These are phyloP conservation scores for Loris lydekkerianus DNA, from an alignment of 2,797 vertebrate genomes.

Conservation along the genomic window DNA sequence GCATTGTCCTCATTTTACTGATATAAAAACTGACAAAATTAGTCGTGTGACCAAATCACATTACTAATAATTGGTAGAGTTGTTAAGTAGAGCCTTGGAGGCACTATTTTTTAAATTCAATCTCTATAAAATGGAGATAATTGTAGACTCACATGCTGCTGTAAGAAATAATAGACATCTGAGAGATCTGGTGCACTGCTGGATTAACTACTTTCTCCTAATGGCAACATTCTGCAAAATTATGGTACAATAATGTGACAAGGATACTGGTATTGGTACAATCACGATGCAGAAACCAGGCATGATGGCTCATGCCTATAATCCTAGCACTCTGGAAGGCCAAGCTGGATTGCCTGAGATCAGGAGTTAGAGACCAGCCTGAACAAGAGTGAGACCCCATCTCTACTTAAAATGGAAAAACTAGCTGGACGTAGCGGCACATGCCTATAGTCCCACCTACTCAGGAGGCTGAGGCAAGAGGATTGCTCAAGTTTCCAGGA, in stretches of 20 bases:
- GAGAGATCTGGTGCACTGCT: background rate
- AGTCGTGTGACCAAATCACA: background rate
- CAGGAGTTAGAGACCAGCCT: too few relatives aligned
- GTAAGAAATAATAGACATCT: background rate
- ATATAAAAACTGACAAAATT: background rate
- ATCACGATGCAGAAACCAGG: too few relatives aligned
- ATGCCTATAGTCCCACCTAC: too few relatives aligned
- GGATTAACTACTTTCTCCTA: background rate
- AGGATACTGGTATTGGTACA: rapidly evolving
- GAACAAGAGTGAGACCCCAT: too few relatives aligned
- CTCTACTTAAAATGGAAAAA: too few relatives aligned
- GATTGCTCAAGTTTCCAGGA: too few relatives aligned
- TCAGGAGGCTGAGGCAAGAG: too few relatives aligned
- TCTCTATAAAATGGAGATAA: background rate
- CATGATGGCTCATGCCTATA: too few relatives aligned
- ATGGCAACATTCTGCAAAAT: background rate
- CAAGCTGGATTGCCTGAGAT: too few relatives aligned
- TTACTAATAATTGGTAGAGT: background rate
- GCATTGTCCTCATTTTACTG: background rate
- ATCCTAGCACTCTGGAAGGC: too few relatives aligned
- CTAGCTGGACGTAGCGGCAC: too few relatives aligned
- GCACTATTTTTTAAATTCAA: background rate
- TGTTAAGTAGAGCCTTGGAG: background rate
- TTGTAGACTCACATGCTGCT: background rate
- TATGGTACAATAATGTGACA: background rate